Evolutionary conservation across 2,888 invertebrate genomes (phyloP), one percentile per base, ranked within the genome.

Genomic region (Parnassius mnemosyne): DNA sequence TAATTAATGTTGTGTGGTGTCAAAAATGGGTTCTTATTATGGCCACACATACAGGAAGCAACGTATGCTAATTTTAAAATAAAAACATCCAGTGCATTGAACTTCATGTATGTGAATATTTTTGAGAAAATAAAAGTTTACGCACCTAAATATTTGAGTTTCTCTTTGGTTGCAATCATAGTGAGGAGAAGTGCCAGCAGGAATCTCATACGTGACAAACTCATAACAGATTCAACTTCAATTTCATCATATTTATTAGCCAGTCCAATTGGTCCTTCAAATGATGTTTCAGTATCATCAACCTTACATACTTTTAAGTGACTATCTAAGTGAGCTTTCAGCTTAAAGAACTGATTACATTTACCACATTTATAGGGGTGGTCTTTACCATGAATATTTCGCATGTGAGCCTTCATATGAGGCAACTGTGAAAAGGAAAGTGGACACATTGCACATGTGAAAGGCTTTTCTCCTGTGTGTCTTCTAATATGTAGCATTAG

Each of bases 331-430:
- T 96, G 94, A 54, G 89, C 93, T 83, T 96, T 97, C 43, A 95
- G 94, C 76, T 95, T 95, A 78, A 95, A 96, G 79, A 95, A 96
- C 54, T 93, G 90, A 43, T 93, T 92, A 80, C 97, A 97, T 57
- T 93, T 93, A 20, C 90, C 85, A 78, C 97, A 97, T 77, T 94
- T 94, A 76, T 97, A 97, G 0, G 96, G 95, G 69, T 96, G 95
- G 66, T 93, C 93, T 69, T 95, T 94, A 43, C 95, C 95, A 80
- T 97, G 97, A 60, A 97, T 96, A 73, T 95, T 95, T 66, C 94
- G 93, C 96, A 97, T 96, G 80, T 97, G 97, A 66, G 96, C 96
- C 83, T 97, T 97, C 83, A 97, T 93, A 77, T 97, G 97, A 0
- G 97, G 96, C 62, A 97, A 83, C 78, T 97, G 97, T 0, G 96